Evolutionary conservation across 2,113 vertebrate genomes (phyloP).

Genomic region (Tauraco erythrolophus): DNA sequence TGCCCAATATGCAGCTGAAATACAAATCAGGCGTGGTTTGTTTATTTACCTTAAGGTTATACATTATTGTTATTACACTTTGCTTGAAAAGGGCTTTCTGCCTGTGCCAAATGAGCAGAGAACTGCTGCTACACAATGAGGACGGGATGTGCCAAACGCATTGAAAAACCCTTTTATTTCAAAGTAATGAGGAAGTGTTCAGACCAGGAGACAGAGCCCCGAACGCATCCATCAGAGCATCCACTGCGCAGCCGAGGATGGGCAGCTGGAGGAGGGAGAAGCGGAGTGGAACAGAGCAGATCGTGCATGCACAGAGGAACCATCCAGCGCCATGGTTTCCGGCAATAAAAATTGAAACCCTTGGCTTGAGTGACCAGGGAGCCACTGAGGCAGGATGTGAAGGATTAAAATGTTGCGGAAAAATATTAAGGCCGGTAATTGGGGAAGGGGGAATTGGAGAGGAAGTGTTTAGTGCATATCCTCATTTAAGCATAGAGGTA

Average conservation of each 20-base stretch:
- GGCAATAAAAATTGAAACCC: not conserved
- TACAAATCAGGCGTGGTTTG: not conserved
- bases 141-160: not conserved
- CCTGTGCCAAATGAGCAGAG: not conserved
- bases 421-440: not conserved
- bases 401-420: not conserved
- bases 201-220: not conserved
- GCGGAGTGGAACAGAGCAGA: rapidly evolving
- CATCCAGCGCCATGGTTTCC: not conserved
- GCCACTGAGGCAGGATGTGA: not conserved
- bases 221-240: not conserved
- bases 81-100: not conserved
- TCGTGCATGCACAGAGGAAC: not conserved
- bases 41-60: conserved; percentile 5
- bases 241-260: not conserved
- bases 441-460: not conserved
- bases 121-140: not conserved
- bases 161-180: not conserved
- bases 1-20: not conserved
- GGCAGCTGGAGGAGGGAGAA: not conserved
- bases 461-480: not conserved
- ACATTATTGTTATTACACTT: not conserved
- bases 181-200: not conserved
- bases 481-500: conserved; percentile 6
- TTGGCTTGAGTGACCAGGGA: not conserved